Base-by-base conservation (phyloP, 2,797 vertebrate species). In the Semaprochilodus insignis region DNA sequence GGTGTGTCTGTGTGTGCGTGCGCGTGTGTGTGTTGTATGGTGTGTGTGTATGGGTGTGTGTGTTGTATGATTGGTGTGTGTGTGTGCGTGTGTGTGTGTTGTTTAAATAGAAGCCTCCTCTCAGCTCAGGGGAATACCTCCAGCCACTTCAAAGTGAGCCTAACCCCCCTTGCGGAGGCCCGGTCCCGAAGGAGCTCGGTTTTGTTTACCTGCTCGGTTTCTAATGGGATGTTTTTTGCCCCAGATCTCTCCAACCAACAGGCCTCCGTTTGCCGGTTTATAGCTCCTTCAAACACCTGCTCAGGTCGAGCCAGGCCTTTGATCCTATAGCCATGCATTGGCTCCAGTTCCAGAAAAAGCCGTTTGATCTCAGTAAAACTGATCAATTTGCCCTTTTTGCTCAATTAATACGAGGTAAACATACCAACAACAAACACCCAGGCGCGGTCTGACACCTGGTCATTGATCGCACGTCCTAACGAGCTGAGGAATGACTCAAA, bases 151-250 rank as follows among this genome's bases (percentile, higher is more conserved):
- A 94, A 94, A 94, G 91, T 88, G 44, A 80, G 60, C 71, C 27
- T 81, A 82, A 84, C 78, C 89, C 87, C 89, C 87, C 81, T 92
- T 90, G 89, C 67, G 84, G 85, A 88, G 89, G 87, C 92, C 91
- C 91, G 90, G 90, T 93, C 91, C 92, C 85, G 51, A 72, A 73
- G 87, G 92, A 93, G 91, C 91, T 89, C 89, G 92, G 88, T 93
- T 94, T 92, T 94, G 93, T 94, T 95, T 94, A 93, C 92, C 90
- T 90, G 90, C 91, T 89, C 88, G 67, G n/a, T 89, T 91, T 94
- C 90, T 94, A 93, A 94, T 94, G 90, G 92, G 84, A 91, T 94
- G 89, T 93, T 92, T 81, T 94, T 92, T 79, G 83, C 74, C 80
- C 72, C 55, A 82, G 83, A 80, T 86, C 80, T 86, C 77, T 82